A percentile compares a stretch with the other conserved stretches of the same genome.
Conservation (phyloP, 1,140 invertebrate genomes). For the Heliothis subflexa region DNA sequence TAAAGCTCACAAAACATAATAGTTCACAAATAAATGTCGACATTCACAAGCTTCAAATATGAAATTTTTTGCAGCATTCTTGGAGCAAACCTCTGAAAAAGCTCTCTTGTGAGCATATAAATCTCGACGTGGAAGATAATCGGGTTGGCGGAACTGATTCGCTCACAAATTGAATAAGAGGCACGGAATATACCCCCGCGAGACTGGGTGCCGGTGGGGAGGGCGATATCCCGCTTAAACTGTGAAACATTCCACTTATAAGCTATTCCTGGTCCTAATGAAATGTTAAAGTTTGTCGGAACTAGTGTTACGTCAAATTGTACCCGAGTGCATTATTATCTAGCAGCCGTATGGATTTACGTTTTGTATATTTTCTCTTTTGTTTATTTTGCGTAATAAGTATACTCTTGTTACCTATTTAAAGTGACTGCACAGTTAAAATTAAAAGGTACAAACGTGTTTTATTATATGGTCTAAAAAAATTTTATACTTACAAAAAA, state of each 20-base stretch:
- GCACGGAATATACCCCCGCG: conserved; percentile 70
- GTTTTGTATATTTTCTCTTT: not conserved
- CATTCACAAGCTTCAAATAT: conserved; percentile 38
- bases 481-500: no score
- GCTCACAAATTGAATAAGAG: conserved; percentile 83
- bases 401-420: no score
- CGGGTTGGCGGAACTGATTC: conserved; percentile 82
- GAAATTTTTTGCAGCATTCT: conserved; percentile 55
- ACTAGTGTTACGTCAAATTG: conserved; percentile 46
- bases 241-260: conserved; percentile 62
- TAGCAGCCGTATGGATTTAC: conserved; percentile 8
- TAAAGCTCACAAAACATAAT: conserved; percentile 16
- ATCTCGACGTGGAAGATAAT: conserved; percentile 80
- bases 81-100: conserved; percentile 65
- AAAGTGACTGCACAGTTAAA: no score
- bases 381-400: no score
- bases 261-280: conserved; percentile 54
- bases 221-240: conserved; percentile 62
- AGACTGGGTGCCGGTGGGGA: conserved; percentile 56
- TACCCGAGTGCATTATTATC: conserved; percentile 14
- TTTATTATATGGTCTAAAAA: no score
- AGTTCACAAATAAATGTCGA: conserved; percentile 24
- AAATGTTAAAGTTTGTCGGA: conserved; percentile 47
- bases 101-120: conserved; percentile 74
- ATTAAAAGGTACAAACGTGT: no score